Evolutionary conservation across 2,888 invertebrate genomes (phyloP).

Genomic region (Eledone cirrhosa): DNA sequence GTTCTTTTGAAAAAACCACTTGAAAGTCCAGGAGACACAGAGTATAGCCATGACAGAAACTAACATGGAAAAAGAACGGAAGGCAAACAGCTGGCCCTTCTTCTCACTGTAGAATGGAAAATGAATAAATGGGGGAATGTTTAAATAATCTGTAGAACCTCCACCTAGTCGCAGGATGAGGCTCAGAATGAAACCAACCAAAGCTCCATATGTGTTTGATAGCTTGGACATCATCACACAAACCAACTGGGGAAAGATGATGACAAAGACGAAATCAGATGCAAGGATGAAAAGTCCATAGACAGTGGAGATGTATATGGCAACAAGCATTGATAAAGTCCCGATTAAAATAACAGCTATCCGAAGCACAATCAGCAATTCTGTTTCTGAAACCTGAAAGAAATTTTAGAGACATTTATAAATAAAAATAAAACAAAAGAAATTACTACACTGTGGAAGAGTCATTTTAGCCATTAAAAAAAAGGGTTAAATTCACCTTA

Average conservation of each 20-base stretch:
- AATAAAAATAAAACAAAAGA: not conserved
- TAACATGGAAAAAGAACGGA: constrained; percentile 34
- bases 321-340: constrained; percentile 31
- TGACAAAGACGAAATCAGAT: constrained; percentile 36
- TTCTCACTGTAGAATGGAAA: constrained; percentile 77
- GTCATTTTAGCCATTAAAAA: no score
- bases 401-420: not conserved
- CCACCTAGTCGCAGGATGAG: constrained; percentile 81
- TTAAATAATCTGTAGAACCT: constrained; percentile 81
- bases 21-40: constrained; percentile 21
- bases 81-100: constrained; percentile 32
- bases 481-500: no score
- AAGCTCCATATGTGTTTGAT: constrained; percentile 35
- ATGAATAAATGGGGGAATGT: constrained; percentile 82
- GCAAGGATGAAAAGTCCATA: constrained; percentile 37
- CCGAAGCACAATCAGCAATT: constrained; percentile 33
- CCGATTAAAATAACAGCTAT: constrained; percentile 32
- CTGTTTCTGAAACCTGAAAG: constrained; percentile 32
- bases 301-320: constrained; percentile 33
- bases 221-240: constrained; percentile 31
- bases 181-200: constrained; percentile 74
- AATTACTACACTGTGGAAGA: no score
- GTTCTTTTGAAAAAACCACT: constrained; percentile 27
- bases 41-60: constrained; percentile 24
- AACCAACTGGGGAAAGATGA: constrained; percentile 37